Base-by-base conservation (phyloP, 2,888 invertebrate species). In the Cynaeus angustus region DNA sequence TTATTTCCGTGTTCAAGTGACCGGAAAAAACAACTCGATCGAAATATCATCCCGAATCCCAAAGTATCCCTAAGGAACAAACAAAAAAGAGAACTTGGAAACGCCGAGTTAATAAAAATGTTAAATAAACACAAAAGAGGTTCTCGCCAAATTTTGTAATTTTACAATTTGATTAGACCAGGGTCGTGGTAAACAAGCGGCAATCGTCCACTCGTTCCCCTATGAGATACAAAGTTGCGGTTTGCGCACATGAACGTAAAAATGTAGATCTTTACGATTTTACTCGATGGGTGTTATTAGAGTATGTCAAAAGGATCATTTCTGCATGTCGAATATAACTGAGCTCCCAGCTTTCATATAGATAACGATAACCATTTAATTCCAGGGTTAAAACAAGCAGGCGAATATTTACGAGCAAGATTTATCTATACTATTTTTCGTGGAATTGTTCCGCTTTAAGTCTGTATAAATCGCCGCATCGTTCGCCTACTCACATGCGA, bases 381-480 rank as follows among this genome's bases (percentile, higher is more conserved):
- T 68, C 68, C 65, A 64, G 37, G 45, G 46, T 66, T 55, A 48
- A 33, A 45, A 56, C 59, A 68, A 66, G 66, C 55, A 21, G 68
- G 53, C 64, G 45, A 64, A 68, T 72, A 72, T 72, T 72, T 71
- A 72, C 70, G 48, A 62, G 45, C 38, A 12, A 59, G 70, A 70
- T 72, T 71, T 21, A 21, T 21, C 21, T 21, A 21, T 4, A 21
- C 4, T 3, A 21, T 21, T 21, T 21, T 21, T 21, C 21, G n/a
- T n/a, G n/a, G n/a, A n/a, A n/a, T n/a, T n/a, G n/a, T n/a, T n/a
- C 21, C 21, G 21, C 4, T 21, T 21, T 21, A 1, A 4, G 21
- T 21, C 4, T 21, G 21, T 21, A 21, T 21, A 21, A 21, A 21
- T 3, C 4, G 21, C 21, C 21, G 21, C 21, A 21, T 37, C 37